Evolutionary conservation across 2,113 vertebrate species (phyloP).

Genomic region (Tyrannus savana): DNA sequence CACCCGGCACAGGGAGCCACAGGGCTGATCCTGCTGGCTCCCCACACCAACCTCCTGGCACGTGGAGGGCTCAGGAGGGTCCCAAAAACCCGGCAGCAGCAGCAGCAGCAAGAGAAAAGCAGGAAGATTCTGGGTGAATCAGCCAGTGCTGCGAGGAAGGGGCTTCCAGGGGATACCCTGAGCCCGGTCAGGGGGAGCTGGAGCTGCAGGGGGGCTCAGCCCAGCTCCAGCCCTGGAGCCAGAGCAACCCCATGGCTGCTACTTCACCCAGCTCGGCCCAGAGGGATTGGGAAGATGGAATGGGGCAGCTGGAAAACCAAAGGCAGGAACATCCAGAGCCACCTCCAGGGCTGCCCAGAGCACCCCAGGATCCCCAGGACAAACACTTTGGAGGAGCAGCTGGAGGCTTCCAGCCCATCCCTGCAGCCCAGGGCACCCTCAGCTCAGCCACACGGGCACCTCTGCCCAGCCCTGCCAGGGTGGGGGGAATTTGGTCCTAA

Average conservation of each 20-base stretch:
- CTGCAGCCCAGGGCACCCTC: background rate
- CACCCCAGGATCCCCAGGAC: background rate
- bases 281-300: background rate
- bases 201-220: background rate
- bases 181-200: rapidly evolving
- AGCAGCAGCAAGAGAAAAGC: background rate
- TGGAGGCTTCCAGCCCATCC: background rate
- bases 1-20: background rate
- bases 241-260: rapidly evolving
- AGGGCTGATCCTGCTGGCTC: background rate
- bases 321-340: background rate
- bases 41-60: background rate
- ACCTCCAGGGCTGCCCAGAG: background rate
- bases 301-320: background rate
- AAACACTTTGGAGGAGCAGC: background rate
- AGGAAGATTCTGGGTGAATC: background rate
- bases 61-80: background rate
- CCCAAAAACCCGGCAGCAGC: background rate
- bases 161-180: background rate
- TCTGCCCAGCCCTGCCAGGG: background rate
- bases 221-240: background rate
- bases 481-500: background rate
- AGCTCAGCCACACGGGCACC: rapidly evolving
- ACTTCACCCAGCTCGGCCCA: rapidly evolving
- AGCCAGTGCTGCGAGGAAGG: background rate